Evolutionary conservation across 2,888 invertebrate species (phyloP), one percentile per base, ranked within the genome.

Genomic region (Eupsilia transversa): DNA sequence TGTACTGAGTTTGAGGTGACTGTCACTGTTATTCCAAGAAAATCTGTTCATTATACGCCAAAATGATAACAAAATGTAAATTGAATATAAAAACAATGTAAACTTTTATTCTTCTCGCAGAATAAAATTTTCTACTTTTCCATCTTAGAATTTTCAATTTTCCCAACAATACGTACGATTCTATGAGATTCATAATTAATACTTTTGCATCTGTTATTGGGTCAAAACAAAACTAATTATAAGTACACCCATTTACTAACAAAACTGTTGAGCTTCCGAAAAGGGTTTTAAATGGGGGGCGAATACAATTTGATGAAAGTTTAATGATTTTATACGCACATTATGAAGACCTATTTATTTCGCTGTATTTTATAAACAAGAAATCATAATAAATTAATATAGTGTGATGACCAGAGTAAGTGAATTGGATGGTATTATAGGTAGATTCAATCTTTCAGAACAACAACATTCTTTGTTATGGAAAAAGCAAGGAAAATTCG

Each of bases 161-260:
- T 54, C n/a, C n/a, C n/a, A 33, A 56, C 10, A n/a, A 33, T 20
- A 56, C n/a, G 33, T 35, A 10, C n/a, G 2, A 54, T 54, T 65
- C 10, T 35, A 65, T 35, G 54, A 59, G 63, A 73, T 59, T 69
- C 12, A 35, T 66, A 66, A 78, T 78, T 66, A 64, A 59, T 63
- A 59, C 41, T 61, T 73, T 60, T 60, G 54, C 54, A 61, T 72
- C 57, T 71, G 46, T 49, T 69, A 59, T 59, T 61, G n/a, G 57
- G 57, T 60, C 67, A 72, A 84, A 83, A 83, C 64, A 60, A 81
- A 83, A 84, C 74, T 86, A 86, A 77, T 86, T 84, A 73, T 54
- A 84, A 83, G 65, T 80, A 80, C 35, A 43, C 69, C 57, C 52
- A 68, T 79, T 80, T 64, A 64, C 56, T 80, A 75, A 64, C 70